Conservation (phyloP, 2,888 invertebrate species). For the Lasioglossum calceatum region DNA sequence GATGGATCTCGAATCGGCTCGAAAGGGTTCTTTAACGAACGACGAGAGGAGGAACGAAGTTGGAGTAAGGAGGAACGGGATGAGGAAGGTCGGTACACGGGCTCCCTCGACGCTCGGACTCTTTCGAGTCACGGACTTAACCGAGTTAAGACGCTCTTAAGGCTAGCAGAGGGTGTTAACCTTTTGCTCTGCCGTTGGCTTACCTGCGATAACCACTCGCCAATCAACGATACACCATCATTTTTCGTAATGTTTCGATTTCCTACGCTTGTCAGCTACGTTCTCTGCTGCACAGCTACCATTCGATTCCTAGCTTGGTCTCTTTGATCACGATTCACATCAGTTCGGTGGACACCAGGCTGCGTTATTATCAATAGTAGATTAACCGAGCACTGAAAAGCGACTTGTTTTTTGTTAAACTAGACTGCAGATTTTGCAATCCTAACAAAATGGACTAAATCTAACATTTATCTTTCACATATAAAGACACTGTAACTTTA, state of each 20-base stretch:
- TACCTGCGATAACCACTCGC: conserved; percentile 74
- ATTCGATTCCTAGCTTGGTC: not conserved
- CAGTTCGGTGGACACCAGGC: not conserved
- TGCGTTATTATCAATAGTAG: not conserved
- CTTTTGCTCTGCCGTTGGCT: conserved; percentile 73
- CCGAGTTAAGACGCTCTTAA: conserved; percentile 75
- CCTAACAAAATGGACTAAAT: too few relatives aligned
- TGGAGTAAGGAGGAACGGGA: conserved; percentile 11
- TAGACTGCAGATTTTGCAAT: too few relatives aligned
- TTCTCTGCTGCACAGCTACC: not conserved
- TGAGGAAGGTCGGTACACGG: conserved; percentile 19
- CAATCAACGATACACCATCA: conserved; percentile 70
- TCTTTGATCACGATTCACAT: not conserved
- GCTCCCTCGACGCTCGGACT: conserved; percentile 56
- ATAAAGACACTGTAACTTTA: too few relatives aligned
- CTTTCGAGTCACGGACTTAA: conserved; percentile 74
- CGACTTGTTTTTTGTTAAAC: too few relatives aligned
- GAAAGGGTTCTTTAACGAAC: conserved; percentile 13
- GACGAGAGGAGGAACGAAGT: not conserved
- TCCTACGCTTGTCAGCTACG: conserved; percentile 30
- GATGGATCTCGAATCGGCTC: conserved; percentile 2
- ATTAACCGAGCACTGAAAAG: too few relatives aligned
- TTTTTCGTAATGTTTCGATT: conserved; percentile 75
- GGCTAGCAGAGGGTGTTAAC: conserved; percentile 80
- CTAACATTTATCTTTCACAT: too few relatives aligned